phyloP scores from a whole-genome alignment of 2,113 vertebrate genomes.

The Furnarius figulus region DNA sequence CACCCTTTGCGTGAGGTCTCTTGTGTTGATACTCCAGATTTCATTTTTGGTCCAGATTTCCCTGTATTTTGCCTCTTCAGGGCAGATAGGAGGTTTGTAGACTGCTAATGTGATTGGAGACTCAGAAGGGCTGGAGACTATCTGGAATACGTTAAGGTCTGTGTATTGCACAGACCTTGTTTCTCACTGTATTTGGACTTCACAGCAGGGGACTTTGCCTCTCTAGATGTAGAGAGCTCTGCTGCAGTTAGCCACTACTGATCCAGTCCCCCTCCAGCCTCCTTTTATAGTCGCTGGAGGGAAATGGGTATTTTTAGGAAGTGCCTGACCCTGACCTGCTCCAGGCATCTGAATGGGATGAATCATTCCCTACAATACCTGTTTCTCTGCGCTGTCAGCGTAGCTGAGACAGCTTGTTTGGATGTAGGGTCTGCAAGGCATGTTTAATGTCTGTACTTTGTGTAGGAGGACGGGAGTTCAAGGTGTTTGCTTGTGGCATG shows the following conservation, averaged over 20 bases:
- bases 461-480: not conserved
- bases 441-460: not conserved
- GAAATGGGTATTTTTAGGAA: constrained; percentile 5
- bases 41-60: not conserved
- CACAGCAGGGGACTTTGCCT: not conserved
- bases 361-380: not conserved
- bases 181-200: not conserved
- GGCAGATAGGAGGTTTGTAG: not conserved
- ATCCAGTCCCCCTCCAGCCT: not conserved
- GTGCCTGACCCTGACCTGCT: not conserved
- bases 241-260: not conserved
- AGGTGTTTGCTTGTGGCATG: not conserved
- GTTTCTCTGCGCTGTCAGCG: not conserved
- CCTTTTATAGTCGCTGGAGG: not conserved
- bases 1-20: not conserved
- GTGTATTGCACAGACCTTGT: not conserved
- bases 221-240: not conserved
- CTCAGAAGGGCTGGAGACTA: not conserved
- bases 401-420: not conserved
- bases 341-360: not conserved
- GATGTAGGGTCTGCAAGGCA: not conserved
- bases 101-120: not conserved
- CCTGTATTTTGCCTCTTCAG: not conserved
- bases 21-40: not conserved
- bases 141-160: not conserved